Conservation (phyloP, 1,140 invertebrate species). For the Drosophila nigromelanica region DNA sequence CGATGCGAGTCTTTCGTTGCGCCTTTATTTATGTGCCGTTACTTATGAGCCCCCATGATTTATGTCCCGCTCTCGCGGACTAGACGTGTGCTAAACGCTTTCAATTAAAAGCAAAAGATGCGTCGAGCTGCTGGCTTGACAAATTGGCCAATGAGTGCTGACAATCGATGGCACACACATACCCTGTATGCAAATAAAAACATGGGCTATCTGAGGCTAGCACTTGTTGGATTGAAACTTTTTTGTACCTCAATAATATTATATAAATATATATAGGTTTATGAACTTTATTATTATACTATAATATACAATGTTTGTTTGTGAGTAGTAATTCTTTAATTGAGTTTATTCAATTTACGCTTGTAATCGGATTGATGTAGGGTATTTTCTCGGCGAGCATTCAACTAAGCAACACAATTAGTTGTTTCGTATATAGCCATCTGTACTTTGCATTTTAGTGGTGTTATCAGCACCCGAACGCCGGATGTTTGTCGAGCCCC, state of each 20-base stretch:
- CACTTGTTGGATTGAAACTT: too few relatives aligned
- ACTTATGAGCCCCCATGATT: slow-evolving; percentile 75
- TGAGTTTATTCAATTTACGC: too few relatives aligned
- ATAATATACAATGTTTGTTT: too few relatives aligned
- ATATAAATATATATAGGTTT: too few relatives aligned
- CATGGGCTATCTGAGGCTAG: neutral
- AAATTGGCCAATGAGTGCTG: slow-evolving; percentile 62
- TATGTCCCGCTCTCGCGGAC: slow-evolving; percentile 53
- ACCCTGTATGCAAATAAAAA: neutral
- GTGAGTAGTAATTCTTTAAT: too few relatives aligned
- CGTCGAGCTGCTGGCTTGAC: slow-evolving; percentile 53
- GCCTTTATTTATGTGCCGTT: slow-evolving; percentile 80
- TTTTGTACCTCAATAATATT: too few relatives aligned
- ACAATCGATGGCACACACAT: slow-evolving; percentile 28
- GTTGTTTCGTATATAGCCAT: neutral
- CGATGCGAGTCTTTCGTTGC: slow-evolving; percentile 45
- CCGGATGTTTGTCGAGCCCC: slow-evolving; percentile 48
- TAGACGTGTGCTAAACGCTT: slow-evolving; percentile 73
- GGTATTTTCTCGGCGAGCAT: neutral
- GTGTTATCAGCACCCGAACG: slow-evolving; percentile 26
- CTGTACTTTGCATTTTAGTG: slow-evolving; percentile 19
- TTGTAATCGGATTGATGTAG: neutral
- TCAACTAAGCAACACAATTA: neutral
- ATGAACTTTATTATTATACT: too few relatives aligned
- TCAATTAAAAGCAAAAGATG: slow-evolving; percentile 68